Evolutionary conservation across 2,797 vertebrate genomes (phyloP).

Genomic region (Ctenochaetus hawaiiensis): DNA sequence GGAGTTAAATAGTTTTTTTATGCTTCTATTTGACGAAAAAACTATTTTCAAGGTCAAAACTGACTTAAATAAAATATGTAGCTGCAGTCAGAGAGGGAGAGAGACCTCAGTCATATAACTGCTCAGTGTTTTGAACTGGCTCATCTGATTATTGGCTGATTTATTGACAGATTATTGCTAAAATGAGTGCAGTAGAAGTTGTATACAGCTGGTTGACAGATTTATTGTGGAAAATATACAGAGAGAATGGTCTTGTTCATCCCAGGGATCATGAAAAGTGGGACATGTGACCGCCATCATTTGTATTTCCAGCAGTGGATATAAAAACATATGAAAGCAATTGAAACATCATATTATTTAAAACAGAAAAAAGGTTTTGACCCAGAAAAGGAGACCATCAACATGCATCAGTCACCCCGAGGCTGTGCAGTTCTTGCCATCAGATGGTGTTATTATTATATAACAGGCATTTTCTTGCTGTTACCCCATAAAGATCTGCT

Average conservation of each 20-base stretch:
- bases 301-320: not conserved
- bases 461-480: constrained; percentile 43
- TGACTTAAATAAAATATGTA: not conserved
- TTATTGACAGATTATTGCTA: not conserved
- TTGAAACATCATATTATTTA: not conserved
- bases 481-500: constrained; percentile 43
- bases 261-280: constrained; percentile 8
- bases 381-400: not conserved
- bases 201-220: constrained; percentile 10
- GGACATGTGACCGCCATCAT: not conserved
- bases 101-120: not conserved
- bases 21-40: not conserved
- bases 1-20: too few species aligned
- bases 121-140: not conserved
- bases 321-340: constrained; percentile 29
- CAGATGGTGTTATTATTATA: constrained; percentile 37
- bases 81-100: not conserved
- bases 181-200: constrained; percentile 10
- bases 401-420: not conserved
- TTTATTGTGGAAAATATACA: constrained; percentile 10
- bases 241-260: not conserved
- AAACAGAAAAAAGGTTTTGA: not conserved
- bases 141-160: not conserved
- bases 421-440: not conserved
- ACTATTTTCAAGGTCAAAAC: not conserved